phyloP scores from a whole-genome alignment of 2,113 vertebrate species.

The Sorex araneus region DNA sequence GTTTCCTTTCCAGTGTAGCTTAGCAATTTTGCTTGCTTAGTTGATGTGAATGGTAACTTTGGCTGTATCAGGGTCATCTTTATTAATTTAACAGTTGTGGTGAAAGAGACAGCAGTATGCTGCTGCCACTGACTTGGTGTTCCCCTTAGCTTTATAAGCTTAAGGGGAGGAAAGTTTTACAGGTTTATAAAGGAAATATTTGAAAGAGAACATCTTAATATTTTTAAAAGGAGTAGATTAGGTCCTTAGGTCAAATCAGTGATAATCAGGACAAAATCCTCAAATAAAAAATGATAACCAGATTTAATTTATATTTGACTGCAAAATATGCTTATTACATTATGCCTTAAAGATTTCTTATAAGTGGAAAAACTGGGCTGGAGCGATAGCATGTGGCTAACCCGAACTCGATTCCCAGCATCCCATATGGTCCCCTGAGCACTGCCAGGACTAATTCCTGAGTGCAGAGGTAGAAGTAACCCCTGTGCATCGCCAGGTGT shows the following conservation, averaged over 20 bases:
- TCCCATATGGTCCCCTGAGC: too few relatives aligned
- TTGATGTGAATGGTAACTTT: background rate
- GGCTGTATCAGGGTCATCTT: conserved; percentile 31
- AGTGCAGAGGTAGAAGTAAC: too few relatives aligned
- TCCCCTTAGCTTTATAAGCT: conserved; percentile 3
- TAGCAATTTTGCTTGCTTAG: background rate
- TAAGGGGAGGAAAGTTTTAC: background rate
- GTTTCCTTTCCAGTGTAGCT: background rate
- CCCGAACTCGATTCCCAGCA: too few relatives aligned
- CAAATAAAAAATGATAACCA: conserved; percentile 6
- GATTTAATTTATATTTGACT: conserved; percentile 36
- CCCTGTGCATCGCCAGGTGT: too few relatives aligned
- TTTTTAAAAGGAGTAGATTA: conserved; percentile 26
- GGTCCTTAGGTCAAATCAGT: conserved; percentile 25
- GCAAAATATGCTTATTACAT: conserved; percentile 21
- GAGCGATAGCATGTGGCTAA: too few relatives aligned
- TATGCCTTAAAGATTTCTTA: conserved; percentile 34
- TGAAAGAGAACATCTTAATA: background rate
- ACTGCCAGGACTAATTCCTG: too few relatives aligned
- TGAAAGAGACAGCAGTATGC: background rate
- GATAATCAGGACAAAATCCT: conserved; percentile 21
- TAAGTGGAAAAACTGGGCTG: background rate
- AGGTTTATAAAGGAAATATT: conserved; percentile 47
- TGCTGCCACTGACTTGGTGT: background rate
- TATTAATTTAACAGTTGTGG: conserved; percentile 45